A percentile compares a stretch with the other conserved stretches of the same genome.
These are phyloP conservation scores for Melanophora roralis DNA, from an alignment of 2,888 invertebrate species.

Conservation along the genomic window DNA sequence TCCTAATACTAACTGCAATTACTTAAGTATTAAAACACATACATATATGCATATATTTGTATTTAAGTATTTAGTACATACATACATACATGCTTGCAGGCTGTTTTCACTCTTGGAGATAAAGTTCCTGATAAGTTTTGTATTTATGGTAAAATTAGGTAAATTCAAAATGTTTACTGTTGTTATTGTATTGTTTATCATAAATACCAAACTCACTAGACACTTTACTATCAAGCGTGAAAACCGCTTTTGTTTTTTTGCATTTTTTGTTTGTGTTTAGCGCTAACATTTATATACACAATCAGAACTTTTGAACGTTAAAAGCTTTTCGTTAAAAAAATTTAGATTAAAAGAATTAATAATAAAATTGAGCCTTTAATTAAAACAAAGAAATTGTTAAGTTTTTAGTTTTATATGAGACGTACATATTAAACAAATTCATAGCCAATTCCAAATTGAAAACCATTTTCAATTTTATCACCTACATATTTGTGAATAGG, in stretches of 20 bases:
- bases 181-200: neutral
- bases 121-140: too few species aligned
- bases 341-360: neutral
- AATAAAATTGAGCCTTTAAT: conserved; percentile 29
- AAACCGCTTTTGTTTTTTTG: too few species aligned
- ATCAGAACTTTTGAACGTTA: conserved; percentile 4
- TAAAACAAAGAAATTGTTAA: neutral
- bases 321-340: neutral
- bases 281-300: too few species aligned
- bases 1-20: too few species aligned
- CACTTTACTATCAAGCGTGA: too few species aligned
- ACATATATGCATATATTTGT: too few species aligned
- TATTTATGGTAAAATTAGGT: too few species aligned
- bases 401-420: neutral
- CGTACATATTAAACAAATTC: conserved; percentile 82
- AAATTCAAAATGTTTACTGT: neutral
- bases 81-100: too few species aligned
- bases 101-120: too few species aligned
- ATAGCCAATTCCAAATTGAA: conserved; percentile 91
- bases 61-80: too few species aligned
- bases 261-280: neutral
- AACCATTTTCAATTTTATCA: conserved; percentile 83
- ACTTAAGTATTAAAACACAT: too few species aligned
- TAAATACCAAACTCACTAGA: too few species aligned
- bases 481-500: conserved; percentile 83